These are phyloP conservation scores for Trissolcus brochymenae DNA, from an alignment of 2,888 invertebrate species.

Conservation along the genomic window DNA sequence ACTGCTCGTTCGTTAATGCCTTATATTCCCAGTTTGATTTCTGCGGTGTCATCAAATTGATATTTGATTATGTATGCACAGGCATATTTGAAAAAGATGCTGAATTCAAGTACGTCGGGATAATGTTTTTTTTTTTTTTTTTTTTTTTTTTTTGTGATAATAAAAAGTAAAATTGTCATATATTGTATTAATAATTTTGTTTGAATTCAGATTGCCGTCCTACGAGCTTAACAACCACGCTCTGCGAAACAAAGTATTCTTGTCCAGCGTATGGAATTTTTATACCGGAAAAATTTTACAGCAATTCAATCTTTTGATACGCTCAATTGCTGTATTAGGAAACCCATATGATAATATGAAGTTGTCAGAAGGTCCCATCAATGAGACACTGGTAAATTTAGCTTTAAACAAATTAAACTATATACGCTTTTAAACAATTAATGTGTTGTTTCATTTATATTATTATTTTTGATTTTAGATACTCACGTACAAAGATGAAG, in stretches of 20 bases:
- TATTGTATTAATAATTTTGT: neutral
- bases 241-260: constrained; percentile 77
- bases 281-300: constrained; percentile 85
- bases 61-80: constrained; percentile 69
- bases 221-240: constrained; percentile 81
- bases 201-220: constrained; percentile 80
- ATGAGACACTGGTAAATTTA: constrained; percentile 13
- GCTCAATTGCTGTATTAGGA: constrained; percentile 87
- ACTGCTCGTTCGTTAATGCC: constrained; percentile 58
- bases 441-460: neutral
- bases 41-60: constrained; percentile 66
- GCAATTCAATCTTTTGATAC: constrained; percentile 87
- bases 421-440: neutral
- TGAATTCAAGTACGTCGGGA: constrained; percentile 64
- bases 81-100: constrained; percentile 69
- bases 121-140: too few relatives aligned
- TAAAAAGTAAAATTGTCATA: neutral
- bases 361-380: neutral
- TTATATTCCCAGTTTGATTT: constrained; percentile 64
- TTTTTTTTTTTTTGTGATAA: too few relatives aligned
- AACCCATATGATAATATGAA: constrained; percentile 81
- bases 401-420: neutral
- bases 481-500: constrained; percentile 66
- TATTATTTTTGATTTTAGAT: constrained; percentile 58
- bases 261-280: constrained; percentile 80